These are phyloP conservation scores for Neotoma lepida DNA, from an alignment of 2,113 vertebrate species.

Conservation along the genomic window DNA sequence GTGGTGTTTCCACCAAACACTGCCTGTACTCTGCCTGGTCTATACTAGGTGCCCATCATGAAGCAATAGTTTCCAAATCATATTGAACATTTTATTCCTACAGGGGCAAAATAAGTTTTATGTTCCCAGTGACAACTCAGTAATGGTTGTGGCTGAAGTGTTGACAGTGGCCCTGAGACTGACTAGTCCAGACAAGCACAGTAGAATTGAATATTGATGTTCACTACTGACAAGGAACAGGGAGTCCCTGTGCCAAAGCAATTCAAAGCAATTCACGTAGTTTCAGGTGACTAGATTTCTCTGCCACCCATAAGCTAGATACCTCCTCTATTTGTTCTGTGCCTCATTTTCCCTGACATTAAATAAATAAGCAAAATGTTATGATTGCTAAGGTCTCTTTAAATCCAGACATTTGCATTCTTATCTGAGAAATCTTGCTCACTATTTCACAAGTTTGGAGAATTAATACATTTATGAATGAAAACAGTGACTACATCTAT, in stretches of 20 bases:
- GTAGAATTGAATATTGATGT: background rate
- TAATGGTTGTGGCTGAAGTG: background rate
- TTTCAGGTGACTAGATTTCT: background rate
- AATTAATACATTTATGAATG: background rate
- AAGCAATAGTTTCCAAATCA: background rate
- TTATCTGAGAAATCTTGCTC: background rate
- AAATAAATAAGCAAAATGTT: background rate
- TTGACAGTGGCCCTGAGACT: background rate
- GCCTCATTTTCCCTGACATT: background rate
- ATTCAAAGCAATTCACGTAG: background rate
- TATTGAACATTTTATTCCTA: background rate
- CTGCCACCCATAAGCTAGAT: background rate
- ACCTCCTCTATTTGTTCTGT: background rate
- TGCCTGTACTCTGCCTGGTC: background rate
- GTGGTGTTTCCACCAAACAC: background rate
- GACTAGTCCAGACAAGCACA: background rate
- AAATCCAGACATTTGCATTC: conserved; percentile 3
- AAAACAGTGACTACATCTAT: background rate
- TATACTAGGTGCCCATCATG: background rate
- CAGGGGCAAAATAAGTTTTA: background rate
- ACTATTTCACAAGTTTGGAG: conserved; percentile 3
- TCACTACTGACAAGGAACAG: background rate
- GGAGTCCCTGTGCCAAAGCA: background rate
- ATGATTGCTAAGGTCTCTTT: background rate
- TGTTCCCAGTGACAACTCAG: background rate